Evolutionary conservation across 92 coral and sea anemone genomes (phyloP).

Genomic region (Blastomussa wellsi): DNA sequence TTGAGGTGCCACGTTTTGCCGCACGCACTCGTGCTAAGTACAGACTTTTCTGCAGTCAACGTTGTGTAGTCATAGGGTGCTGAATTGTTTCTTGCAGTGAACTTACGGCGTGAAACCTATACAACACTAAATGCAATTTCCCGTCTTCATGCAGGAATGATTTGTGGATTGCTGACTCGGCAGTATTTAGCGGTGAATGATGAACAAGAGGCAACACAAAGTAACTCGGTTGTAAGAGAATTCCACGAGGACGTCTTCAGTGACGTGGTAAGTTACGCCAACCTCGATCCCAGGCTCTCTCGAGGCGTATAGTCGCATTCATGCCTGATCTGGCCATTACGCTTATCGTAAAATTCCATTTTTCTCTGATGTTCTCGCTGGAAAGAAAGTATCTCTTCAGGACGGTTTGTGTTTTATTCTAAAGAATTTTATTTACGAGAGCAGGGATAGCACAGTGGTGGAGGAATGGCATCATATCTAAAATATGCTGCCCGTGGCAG

Average conservation of each 20-base stretch:
- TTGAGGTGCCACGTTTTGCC: not conserved
- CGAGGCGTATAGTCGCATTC: not conserved
- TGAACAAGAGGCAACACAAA: constrained; percentile 53
- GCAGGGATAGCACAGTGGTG: too few species aligned
- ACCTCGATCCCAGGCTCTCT: too few species aligned
- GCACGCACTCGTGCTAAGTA: too few species aligned
- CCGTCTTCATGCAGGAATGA: constrained; percentile 45
- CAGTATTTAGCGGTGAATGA: constrained; percentile 59
- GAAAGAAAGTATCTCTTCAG: not conserved
- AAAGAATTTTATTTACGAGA: too few species aligned
- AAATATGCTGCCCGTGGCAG: too few species aligned
- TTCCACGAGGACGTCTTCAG: constrained; percentile 60
- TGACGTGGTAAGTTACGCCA: constrained; percentile 75
- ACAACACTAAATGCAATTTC: not conserved
- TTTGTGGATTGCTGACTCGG: constrained; percentile 61
- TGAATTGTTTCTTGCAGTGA: not conserved
- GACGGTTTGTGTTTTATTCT: not conserved
- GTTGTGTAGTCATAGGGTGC: not conserved
- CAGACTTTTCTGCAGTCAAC: not conserved
- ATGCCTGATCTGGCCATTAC: not conserved
- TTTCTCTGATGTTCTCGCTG: not conserved
- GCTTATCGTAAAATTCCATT: not conserved
- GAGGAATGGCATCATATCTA: too few species aligned
- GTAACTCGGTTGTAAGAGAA: constrained; percentile 54
- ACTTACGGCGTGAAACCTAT: not conserved